Conservation (phyloP, 2,797 vertebrate genomes). For the Leptodactylus fallax region DNA sequence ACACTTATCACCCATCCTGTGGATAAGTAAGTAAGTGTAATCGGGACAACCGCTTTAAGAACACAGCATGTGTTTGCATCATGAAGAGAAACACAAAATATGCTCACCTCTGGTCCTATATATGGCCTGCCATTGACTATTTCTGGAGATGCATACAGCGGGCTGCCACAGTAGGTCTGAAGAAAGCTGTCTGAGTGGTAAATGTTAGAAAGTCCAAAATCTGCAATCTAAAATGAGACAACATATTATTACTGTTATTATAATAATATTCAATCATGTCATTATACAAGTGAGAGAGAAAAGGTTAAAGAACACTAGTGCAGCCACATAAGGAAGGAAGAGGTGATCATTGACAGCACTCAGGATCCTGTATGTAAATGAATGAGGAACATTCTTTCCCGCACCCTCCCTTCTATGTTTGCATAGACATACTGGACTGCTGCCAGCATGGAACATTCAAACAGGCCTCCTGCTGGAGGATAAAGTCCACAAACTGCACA, state of each 20-base stretch:
- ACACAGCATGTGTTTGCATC: not conserved
- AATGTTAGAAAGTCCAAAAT: slow-evolving; percentile 94
- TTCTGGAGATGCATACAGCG: slow-evolving; percentile 94
- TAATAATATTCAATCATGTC: too few species aligned
- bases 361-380: slow-evolving; percentile 38
- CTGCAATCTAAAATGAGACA: slow-evolving; percentile 84
- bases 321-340: slow-evolving; percentile 11
- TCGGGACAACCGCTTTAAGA: not conserved
- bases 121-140: slow-evolving; percentile 95
- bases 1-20: too few species aligned
- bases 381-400: slow-evolving; percentile 34
- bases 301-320: not conserved
- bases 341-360: not conserved
- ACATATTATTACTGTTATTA: not conserved
- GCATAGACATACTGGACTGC: slow-evolving; percentile 39
- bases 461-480: slow-evolving; percentile 24
- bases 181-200: slow-evolving; percentile 87
- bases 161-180: slow-evolving; percentile 95
- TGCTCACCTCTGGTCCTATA: slow-evolving; percentile 85
- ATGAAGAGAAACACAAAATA: not conserved
- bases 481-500: slow-evolving; percentile 56
- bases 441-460: slow-evolving; percentile 44
- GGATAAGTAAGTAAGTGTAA: too few species aligned
- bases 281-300: not conserved
- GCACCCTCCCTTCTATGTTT: slow-evolving; percentile 47